Evolutionary conservation across 2,113 vertebrate species (phyloP).

Genomic region (Dryoscopus gambensis): DNA sequence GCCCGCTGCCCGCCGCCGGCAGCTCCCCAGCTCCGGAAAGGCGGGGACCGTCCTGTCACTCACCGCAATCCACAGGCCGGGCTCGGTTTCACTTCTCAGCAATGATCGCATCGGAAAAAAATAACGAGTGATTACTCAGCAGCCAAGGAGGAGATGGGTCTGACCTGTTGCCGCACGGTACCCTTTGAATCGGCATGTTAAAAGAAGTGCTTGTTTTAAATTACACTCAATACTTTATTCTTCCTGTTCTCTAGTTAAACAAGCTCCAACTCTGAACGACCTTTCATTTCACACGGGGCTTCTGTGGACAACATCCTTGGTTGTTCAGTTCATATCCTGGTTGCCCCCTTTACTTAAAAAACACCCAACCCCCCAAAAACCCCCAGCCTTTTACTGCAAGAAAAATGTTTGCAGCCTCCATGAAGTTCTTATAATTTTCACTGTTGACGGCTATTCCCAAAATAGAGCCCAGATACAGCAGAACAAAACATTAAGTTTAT

Average conservation of each 20-base stretch:
- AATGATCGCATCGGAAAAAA: background rate
- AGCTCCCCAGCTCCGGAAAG: background rate
- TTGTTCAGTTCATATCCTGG: background rate
- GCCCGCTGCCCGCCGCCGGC: background rate
- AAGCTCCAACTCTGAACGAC: background rate
- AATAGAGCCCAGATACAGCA: background rate
- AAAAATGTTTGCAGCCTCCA: background rate
- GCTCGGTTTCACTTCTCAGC: background rate
- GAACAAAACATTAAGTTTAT: background rate
- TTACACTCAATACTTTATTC: background rate
- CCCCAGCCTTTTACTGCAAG: background rate
- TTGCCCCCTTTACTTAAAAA: background rate
- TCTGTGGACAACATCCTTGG: background rate
- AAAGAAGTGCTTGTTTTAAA: background rate
- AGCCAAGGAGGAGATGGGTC: background rate
- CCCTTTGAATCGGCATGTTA: accelerated
- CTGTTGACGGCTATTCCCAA: background rate
- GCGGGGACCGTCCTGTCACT: background rate
- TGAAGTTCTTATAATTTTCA: background rate
- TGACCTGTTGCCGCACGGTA: background rate
- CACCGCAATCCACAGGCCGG: accelerated
- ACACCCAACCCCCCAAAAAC: background rate
- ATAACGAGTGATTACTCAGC: background rate
- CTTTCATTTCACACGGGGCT: background rate
- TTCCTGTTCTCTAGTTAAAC: background rate